Evolutionary conservation across 2,113 vertebrate species (phyloP), one percentile per base, ranked within the genome.

Genomic region (Morone saxatilis): DNA sequence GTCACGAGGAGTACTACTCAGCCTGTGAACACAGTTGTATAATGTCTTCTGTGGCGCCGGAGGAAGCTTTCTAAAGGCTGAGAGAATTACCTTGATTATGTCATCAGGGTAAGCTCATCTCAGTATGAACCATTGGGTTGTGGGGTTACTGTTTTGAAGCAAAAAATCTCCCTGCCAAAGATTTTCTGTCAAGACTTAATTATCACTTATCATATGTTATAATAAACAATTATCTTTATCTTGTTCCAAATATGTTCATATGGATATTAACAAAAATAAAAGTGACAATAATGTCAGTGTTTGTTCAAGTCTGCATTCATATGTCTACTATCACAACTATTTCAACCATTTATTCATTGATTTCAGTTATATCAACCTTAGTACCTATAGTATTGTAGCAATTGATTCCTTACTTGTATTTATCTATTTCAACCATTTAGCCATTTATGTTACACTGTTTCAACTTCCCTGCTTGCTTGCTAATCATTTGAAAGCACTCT

Each of bases 21-120:
- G 22, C 51, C 56, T 47, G 71, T 61, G 20, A 53, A 80, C 72
- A 45, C 22, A 73, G 41, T 41, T 78, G 38, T 25, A 14, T 70
- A 48, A 38, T 38, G 51, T 36, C 65, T 75, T 50, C 36, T 40
- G 22, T 38, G 61, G 57, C 7, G 51, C 54, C 9, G 19, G 11
- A 48, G 63, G 53, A 22, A 74, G 51, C 40, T 10, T 47, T 20
- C 13, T 36, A 38, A 70, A 53, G 47, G 50, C 38, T 48, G 4
- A 68, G 31, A 70, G n/a, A 74, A 53, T 40, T 53, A 4, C 56
- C 63, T 9, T 48, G 77, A 60, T 60, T 51, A 71, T 16, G 9
- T 71, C 43, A 31, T 62, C 25, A 14, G 31, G 12, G 43, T 73
- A 31, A 63, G 20, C 56, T 86, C 41, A 43, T 20, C 45, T 47